Percentiles rank a stretch among this genome's conserved stretches.
Conservation (phyloP, 2,797 vertebrate genomes). For the Tenualosa thibaudeaui region DNA sequence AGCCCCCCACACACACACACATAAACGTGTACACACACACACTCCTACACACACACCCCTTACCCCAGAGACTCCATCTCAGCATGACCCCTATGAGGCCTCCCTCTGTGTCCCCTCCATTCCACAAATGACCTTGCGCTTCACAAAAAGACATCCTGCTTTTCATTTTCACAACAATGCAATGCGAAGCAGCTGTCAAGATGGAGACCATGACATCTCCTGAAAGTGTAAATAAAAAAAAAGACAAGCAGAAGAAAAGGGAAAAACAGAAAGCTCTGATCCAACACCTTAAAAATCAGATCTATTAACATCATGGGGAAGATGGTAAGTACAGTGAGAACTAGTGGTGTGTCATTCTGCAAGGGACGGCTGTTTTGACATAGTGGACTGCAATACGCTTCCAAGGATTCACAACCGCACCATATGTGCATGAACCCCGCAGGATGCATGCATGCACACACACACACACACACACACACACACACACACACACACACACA, state of each 20-base stretch:
- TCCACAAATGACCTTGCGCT: constrained; percentile 58
- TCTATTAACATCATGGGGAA: not conserved
- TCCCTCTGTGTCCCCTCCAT: constrained; percentile 33
- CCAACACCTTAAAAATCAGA: not conserved
- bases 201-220: constrained; percentile 35
- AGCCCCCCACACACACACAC: constrained; percentile 41
- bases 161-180: constrained; percentile 58
- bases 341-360: not conserved
- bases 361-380: not conserved
- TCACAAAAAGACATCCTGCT: constrained; percentile 54
- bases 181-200: constrained; percentile 50
- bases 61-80: constrained; percentile 43
- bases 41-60: constrained; percentile 34
- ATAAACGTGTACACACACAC: not conserved
- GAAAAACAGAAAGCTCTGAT: not conserved
- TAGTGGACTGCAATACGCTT: not conserved
- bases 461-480: constrained; percentile 9
- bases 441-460: not conserved
- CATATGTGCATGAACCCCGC: not conserved
- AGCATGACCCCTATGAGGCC: constrained; percentile 38
- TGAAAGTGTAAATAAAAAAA: constrained; percentile 12
- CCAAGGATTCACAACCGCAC: not conserved
- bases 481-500: constrained; percentile 6
- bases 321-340: not conserved
- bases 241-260: not conserved